A percentile compares a stretch with the other conserved stretches of the same genome.
Evolutionary conservation across 2,113 vertebrate genomes (phyloP).

Genomic region (Boleophthalmus pectinirostris): DNA sequence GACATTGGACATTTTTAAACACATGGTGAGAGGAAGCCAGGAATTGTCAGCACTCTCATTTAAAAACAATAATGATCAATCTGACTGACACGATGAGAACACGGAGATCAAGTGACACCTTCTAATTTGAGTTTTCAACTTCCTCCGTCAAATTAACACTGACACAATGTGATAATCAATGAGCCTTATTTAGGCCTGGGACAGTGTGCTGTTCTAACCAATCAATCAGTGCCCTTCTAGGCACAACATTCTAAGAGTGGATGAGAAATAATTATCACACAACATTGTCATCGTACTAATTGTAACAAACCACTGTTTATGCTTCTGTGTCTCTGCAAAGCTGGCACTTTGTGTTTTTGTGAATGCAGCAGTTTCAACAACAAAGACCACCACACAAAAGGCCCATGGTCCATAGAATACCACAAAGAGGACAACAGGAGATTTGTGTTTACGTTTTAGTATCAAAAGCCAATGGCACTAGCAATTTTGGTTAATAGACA

Average conservation of each 20-base stretch:
- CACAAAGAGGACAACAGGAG: background rate
- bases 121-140: background rate
- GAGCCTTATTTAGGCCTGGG: background rate
- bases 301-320: background rate
- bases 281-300: background rate
- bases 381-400: constrained; percentile 1
- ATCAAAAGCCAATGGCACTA: background rate
- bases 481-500: background rate
- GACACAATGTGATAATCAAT: background rate
- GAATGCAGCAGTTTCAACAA: constrained; percentile 5
- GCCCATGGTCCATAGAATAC: background rate
- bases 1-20: too few relatives aligned
- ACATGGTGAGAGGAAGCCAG: background rate
- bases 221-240: background rate
- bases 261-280: background rate
- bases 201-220: background rate
- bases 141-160: background rate
- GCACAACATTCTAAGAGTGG: background rate
- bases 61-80: constrained; percentile 3
- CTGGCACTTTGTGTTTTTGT: constrained; percentile 3
- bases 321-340: background rate
- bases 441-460: background rate
- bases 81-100: background rate
- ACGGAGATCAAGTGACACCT: background rate
- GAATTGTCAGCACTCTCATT: background rate